phyloP scores from a whole-genome alignment of 1,140 invertebrate genomes.

The Dufourea novaeangliae region DNA sequence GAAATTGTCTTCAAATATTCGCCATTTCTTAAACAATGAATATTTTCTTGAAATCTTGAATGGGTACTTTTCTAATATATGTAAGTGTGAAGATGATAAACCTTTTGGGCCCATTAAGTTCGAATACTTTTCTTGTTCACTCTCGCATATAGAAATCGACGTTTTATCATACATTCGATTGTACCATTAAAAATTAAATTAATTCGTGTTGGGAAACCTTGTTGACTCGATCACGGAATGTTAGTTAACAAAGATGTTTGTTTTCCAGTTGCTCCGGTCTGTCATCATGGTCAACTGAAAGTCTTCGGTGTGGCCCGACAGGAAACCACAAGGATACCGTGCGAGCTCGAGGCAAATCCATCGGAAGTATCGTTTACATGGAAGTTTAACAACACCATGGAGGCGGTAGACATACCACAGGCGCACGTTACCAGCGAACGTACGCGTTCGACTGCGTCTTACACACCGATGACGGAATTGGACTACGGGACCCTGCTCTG shows the following conservation, averaged over 20 bases:
- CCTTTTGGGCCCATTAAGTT: too few relatives aligned
- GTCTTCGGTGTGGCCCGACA: constrained; percentile 90
- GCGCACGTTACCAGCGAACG: constrained; percentile 83
- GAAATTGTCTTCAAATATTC: too few relatives aligned
- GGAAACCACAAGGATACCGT: constrained; percentile 88
- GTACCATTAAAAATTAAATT: too few relatives aligned
- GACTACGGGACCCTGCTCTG: constrained; percentile 88
- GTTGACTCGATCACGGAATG: not conserved
- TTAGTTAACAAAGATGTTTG: constrained; percentile 26
- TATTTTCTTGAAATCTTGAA: too few relatives aligned
- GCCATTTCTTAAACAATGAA: too few relatives aligned
- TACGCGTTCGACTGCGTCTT: constrained; percentile 85
- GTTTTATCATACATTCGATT: too few relatives aligned
- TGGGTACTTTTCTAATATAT: too few relatives aligned
- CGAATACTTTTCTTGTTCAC: too few relatives aligned
- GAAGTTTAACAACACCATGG: constrained; percentile 90
- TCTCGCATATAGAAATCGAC: too few relatives aligned
- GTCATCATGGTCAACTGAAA: constrained; percentile 85
- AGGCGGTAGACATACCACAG: constrained; percentile 85
- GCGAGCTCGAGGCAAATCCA: constrained; percentile 93
- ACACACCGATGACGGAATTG: constrained; percentile 87
- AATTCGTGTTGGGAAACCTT: not conserved
- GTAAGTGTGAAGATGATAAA: too few relatives aligned
- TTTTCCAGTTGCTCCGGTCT: constrained; percentile 87
- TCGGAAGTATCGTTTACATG: constrained; percentile 87